A percentile compares a stretch with the other conserved stretches of the same genome.
Evolutionary conservation across 2,888 invertebrate species (phyloP).

Genomic region (Ormyrus rosae): DNA sequence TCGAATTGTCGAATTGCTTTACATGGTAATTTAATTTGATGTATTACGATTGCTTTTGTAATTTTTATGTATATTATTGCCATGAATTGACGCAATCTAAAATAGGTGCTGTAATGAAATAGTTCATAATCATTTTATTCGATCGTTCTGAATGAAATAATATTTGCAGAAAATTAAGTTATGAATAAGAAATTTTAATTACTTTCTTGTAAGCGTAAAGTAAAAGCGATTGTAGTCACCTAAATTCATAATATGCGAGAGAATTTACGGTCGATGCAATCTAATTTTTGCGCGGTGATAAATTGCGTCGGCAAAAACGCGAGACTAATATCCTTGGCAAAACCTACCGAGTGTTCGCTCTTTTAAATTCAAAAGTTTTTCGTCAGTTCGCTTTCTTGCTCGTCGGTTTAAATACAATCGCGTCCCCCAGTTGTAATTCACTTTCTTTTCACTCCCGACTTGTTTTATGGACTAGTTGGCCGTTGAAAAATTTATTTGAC

Average conservation of each 20-base stretch:
- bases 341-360: neutral
- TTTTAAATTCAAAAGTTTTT: slow-evolving; percentile 43
- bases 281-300: slow-evolving; percentile 31
- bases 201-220: no score
- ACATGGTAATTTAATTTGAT: no score
- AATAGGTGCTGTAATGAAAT: no score
- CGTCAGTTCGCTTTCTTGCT: slow-evolving; percentile 19
- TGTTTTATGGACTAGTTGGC: neutral
- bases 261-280: neutral
- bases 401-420: slow-evolving; percentile 14
- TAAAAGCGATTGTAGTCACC: no score
- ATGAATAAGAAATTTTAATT: no score
- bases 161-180: neutral
- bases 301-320: slow-evolving; percentile 13
- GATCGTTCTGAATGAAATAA: neutral
- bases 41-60: no score
- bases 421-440: slow-evolving; percentile 26
- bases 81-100: no score
- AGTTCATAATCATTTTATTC: no score
- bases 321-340: slow-evolving; percentile 30
- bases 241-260: neutral
- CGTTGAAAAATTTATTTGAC: slow-evolving; percentile 29
- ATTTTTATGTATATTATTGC: no score
- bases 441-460: slow-evolving; percentile 8
- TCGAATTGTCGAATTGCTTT: no score